phyloP scores from a whole-genome alignment of 1,140 invertebrate genomes.

The Ostrea denselamellosa region DNA sequence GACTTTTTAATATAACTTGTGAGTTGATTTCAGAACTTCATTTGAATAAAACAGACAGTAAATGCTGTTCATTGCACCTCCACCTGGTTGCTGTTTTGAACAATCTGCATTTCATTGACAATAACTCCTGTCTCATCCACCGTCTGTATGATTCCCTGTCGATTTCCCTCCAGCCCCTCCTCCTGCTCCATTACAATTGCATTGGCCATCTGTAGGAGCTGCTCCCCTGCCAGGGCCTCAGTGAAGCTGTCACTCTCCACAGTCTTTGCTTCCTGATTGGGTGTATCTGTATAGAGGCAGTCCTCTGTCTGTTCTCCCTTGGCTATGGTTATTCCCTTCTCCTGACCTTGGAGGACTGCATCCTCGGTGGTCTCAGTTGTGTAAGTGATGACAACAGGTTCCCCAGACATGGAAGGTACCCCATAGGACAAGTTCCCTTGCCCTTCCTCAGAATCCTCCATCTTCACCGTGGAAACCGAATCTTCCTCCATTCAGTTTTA shows the following conservation, averaged over 20 bases:
- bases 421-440: not conserved
- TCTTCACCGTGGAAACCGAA: not conserved
- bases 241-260: conserved; percentile 33
- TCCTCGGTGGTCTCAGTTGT: not conserved
- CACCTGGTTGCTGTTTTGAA: not conserved
- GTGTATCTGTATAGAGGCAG: not conserved
- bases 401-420: conserved; percentile 8
- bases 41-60: not conserved
- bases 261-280: not conserved
- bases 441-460: not conserved
- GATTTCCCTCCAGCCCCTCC: not conserved
- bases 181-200: conserved; percentile 30
- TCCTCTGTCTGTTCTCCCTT: not conserved
- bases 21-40: not conserved
- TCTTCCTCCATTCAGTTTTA: not conserved
- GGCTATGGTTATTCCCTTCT: not conserved
- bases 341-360: not conserved
- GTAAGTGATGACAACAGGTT: conserved; percentile 9
- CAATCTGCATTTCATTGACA: conserved; percentile 39
- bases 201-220: conserved; percentile 43
- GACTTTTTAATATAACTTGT: too few relatives aligned
- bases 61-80: not conserved
- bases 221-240: conserved; percentile 46
- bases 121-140: not conserved
- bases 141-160: not conserved